phyloP scores from a whole-genome alignment of 2,888 invertebrate species.

The Lepidonotus clava region DNA sequence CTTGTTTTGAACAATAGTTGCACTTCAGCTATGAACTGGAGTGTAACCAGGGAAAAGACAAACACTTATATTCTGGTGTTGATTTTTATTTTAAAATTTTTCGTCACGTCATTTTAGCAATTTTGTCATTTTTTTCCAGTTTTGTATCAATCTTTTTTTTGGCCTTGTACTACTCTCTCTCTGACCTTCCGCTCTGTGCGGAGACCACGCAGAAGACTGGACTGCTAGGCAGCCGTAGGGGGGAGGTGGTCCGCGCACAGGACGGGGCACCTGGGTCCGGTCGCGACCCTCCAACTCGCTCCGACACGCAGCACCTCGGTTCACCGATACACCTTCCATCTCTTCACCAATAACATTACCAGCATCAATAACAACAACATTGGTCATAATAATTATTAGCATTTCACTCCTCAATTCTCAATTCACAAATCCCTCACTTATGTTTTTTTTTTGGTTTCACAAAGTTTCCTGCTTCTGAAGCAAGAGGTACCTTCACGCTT shows the following conservation, averaged over 20 bases:
- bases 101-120: not conserved
- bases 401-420: not conserved
- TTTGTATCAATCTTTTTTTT: not conserved
- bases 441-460: too few species aligned
- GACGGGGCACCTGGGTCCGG: not conserved
- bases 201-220: not conserved
- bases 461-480: too few species aligned
- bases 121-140: constrained; percentile 19
- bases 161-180: not conserved
- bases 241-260: not conserved
- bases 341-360: not conserved
- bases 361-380: constrained; percentile 39
- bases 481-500: too few species aligned
- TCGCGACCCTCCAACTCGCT: not conserved
- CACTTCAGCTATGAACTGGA: too few species aligned
- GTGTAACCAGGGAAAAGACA: too few species aligned
- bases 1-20: too few species aligned
- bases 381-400: constrained; percentile 32
- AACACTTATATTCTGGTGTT: constrained; percentile 28
- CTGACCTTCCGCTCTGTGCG: not conserved
- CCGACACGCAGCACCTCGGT: not conserved
- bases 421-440: too few species aligned
- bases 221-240: not conserved
- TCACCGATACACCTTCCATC: not conserved
- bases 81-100: constrained; percentile 39